phyloP scores from a whole-genome alignment of 2,113 vertebrate genomes.

The Rhinogobius similis region DNA sequence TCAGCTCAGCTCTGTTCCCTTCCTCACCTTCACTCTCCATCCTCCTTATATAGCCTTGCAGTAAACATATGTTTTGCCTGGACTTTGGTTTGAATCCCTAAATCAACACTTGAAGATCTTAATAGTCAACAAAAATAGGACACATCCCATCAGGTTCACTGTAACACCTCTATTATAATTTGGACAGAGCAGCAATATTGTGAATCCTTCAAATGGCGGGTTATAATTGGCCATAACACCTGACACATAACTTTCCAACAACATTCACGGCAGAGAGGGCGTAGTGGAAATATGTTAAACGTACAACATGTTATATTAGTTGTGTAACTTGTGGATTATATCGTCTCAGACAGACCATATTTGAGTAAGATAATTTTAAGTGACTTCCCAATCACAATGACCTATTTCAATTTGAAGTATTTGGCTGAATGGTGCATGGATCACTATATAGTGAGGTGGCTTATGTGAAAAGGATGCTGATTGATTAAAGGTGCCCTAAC shows the following conservation, averaged over 20 bases:
- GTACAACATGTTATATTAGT: background rate
- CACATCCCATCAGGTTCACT: conserved; percentile 41
- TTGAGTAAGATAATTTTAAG: too few relatives aligned
- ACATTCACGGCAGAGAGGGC: background rate
- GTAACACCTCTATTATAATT: conserved; percentile 54
- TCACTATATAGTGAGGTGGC: background rate
- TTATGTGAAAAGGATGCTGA: too few relatives aligned
- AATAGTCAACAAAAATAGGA: conserved; percentile 71
- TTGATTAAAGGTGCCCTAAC: too few relatives aligned
- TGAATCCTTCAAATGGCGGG: conserved; percentile 61
- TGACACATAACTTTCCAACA: conserved; percentile 55
- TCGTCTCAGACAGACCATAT: background rate
- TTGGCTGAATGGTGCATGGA: background rate
- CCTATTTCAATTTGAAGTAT: background rate
- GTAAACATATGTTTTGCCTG: conserved; percentile 34
- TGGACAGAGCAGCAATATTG: conserved; percentile 56
- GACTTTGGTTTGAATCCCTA: conserved; percentile 46
- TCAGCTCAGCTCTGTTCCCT: conserved; percentile 25
- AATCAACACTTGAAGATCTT: conserved; percentile 57
- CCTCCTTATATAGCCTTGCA: conserved; percentile 55
- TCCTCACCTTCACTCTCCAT: background rate
- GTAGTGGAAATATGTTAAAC: background rate
- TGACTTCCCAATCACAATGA: background rate
- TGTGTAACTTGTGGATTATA: background rate
- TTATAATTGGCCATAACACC: conserved; percentile 52